Evolutionary conservation across 1,140 invertebrate genomes (phyloP), one percentile per base, ranked within the genome.

Genomic region (Choristoneura fumiferana): DNA sequence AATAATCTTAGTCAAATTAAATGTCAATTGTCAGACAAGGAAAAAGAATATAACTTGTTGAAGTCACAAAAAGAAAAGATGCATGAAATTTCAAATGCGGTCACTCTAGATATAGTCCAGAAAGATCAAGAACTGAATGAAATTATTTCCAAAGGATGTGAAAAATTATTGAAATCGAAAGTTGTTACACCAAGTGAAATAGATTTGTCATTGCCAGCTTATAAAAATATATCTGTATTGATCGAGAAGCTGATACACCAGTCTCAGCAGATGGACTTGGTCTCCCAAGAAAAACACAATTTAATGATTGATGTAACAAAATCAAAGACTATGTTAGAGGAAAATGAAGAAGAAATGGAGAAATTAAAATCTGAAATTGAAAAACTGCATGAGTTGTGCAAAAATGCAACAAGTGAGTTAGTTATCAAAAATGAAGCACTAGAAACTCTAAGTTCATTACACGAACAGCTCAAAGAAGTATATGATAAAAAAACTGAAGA

Each of bases 51-150:
- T 14, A 70, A 73, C 56, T 62, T 81, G 34, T 60, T 88, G 1
- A 69, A 71, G 65, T 65, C 55, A 38, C 73, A 85, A 65, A 84
- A 83, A 56, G 75, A 84, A 40, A 82, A 63, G 63, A 67, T 86
- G 12, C 67, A 79, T 43, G 79, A 86, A 63, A 79, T 88, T 38
- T 81, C 60, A 61, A 76, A 76, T 54, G 76, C 78, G 57, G 81
- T 86, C 0, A 87, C 78, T 14, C 39, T 79, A 18, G 76, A 85
- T 58, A 75, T 88, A 17, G 54, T 83, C 4, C 64, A 70, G 56
- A 83, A 63, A 57, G 85, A 88, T 52, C 18, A 76, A 53, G 68
- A 75, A 10, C 54, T 85, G 35, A 60, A 59, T 14, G 65, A 69
- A 34, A 68, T 66, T 29, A 59, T 83, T 40, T 55, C 33, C 18